Percentiles rank a stretch among this genome's conserved stretches.
phyloP scores from a whole-genome alignment of 2,888 invertebrate species.

The Zygogramma bicolorata region DNA sequence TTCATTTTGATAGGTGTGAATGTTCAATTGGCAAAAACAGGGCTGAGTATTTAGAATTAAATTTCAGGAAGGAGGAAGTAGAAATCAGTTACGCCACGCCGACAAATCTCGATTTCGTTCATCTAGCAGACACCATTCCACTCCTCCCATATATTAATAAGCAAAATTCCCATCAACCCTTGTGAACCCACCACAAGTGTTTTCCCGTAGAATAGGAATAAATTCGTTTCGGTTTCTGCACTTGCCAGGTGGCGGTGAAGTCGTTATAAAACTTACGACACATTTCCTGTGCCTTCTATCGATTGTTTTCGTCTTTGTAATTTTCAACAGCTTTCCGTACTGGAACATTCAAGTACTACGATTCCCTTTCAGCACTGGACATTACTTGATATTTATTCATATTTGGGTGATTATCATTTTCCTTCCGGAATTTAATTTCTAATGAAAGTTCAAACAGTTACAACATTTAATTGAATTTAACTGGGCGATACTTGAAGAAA shows the following conservation, averaged over 20 bases:
- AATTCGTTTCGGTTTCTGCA: constrained; percentile 62
- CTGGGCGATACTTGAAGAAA: no score
- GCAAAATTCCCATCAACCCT: constrained; percentile 45
- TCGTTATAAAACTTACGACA: constrained; percentile 51
- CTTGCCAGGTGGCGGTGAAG: constrained; percentile 60
- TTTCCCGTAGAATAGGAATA: constrained; percentile 60
- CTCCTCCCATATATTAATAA: constrained; percentile 6
- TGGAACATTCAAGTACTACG: no score
- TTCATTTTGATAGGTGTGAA: background rate
- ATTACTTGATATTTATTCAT: no score
- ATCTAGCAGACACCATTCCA: background rate
- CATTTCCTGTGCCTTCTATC: constrained; percentile 40
- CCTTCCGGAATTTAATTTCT: no score
- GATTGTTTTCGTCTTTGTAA: constrained; percentile 30
- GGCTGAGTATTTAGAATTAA: background rate
- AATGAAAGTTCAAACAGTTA: no score
- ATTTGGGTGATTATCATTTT: no score
- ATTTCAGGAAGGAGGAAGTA: background rate
- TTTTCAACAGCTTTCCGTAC: background rate
- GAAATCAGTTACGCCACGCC: constrained; percentile 4
- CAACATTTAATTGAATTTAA: no score
- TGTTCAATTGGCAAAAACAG: background rate
- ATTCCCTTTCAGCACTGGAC: no score
- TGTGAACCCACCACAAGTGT: constrained; percentile 56
- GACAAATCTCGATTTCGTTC: background rate